Percentiles rank a stretch among this genome's conserved stretches.
These are phyloP conservation scores for Magallana ariakensis DNA, from an alignment of 1,140 invertebrate genomes.

Conservation along the genomic window DNA sequence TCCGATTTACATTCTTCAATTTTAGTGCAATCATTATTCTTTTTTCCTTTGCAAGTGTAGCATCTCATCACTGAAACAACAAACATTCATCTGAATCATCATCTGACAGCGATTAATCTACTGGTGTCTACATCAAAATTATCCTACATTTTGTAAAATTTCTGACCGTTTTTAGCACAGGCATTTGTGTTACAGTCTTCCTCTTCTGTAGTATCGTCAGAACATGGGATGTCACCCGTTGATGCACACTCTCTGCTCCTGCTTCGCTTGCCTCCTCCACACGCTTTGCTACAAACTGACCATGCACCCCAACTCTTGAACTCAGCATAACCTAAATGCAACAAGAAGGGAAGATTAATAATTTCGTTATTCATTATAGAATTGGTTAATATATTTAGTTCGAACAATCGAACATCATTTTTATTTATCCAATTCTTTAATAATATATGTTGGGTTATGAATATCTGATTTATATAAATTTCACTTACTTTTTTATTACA, in stretches of 20 bases:
- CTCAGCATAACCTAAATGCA: neutral
- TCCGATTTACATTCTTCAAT: neutral
- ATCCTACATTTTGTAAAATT: too few relatives aligned
- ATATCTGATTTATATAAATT: too few relatives aligned
- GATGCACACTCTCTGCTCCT: neutral
- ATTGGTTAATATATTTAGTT: too few relatives aligned
- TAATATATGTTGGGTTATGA: too few relatives aligned
- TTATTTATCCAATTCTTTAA: too few relatives aligned
- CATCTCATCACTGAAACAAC: neutral
- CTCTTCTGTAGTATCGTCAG: neutral
- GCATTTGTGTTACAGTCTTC: neutral
- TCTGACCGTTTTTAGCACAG: neutral
- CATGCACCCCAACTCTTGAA: neutral
- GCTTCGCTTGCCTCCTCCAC: conserved; percentile 13
- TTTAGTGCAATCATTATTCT: neutral
- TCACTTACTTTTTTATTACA: too few relatives aligned
- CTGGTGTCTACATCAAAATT: too few relatives aligned
- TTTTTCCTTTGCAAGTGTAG: neutral
- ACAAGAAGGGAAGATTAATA: too few relatives aligned
- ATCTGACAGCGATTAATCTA: too few relatives aligned
- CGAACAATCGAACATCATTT: too few relatives aligned
- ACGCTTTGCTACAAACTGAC: neutral
- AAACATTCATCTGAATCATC: neutral
- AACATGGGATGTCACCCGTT: neutral
- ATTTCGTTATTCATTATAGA: too few relatives aligned